phyloP scores from a whole-genome alignment of 2,113 vertebrate genomes.

The Galeopterus variegatus region DNA sequence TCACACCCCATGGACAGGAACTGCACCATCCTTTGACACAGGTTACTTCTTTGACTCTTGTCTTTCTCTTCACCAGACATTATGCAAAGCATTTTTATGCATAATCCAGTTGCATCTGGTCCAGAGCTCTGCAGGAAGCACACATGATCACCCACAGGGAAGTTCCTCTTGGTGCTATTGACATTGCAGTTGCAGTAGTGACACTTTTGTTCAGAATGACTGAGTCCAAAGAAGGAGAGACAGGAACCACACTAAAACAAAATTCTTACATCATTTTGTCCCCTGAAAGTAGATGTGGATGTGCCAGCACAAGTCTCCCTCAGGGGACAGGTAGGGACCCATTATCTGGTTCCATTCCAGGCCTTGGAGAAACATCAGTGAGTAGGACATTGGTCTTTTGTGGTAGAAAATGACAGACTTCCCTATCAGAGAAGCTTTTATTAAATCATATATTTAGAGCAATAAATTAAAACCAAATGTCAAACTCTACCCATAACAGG shows the following conservation, averaged over 20 bases:
- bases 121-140: too few species aligned
- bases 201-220: fast-evolving
- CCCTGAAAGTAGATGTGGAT: background rate
- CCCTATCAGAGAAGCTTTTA: constrained; percentile 57
- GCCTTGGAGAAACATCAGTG: background rate
- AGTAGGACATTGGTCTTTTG: background rate
- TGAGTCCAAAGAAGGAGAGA: background rate
- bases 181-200: fast-evolving
- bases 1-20: fast-evolving
- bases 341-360: background rate
- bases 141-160: fast-evolving
- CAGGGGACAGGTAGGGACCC: fast-evolving
- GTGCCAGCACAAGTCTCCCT: fast-evolving
- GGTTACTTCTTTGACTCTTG: too few species aligned
- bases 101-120: too few species aligned
- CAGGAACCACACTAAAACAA: fast-evolving
- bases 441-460: constrained; percentile 63
- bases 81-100: fast-evolving
- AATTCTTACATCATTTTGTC: fast-evolving
- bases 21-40: fast-evolving
- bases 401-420: background rate
- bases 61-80: fast-evolving
- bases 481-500: constrained; percentile 61
- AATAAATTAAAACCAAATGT: background rate
- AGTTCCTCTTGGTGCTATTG: fast-evolving